Evolutionary conservation across 2,113 vertebrate species (phyloP).

Genomic region (Okapia johnstoni): DNA sequence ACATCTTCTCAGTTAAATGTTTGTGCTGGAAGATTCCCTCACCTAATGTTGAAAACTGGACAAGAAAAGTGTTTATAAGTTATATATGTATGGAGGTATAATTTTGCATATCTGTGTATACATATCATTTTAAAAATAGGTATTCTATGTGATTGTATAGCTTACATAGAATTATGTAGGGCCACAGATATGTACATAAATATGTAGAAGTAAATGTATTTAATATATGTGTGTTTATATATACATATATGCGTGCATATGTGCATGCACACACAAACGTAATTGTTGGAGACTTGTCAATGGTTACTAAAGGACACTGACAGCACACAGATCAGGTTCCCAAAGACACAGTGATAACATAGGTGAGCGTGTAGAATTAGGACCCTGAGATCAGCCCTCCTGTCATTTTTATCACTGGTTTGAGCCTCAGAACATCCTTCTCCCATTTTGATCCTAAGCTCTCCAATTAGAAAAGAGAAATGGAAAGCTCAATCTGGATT

Average conservation of each 20-base stretch:
- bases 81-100: background rate
- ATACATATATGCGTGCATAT: background rate
- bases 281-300: background rate
- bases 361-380: background rate
- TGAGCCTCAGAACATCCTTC: background rate
- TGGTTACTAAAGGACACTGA: background rate
- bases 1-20: background rate
- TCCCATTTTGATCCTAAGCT: background rate
- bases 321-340: background rate
- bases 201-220: background rate
- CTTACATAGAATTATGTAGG: background rate
- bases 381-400: background rate
- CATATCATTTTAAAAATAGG: background rate
- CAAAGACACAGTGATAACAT: background rate
- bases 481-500: background rate
- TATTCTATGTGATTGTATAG: background rate
- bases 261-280: background rate
- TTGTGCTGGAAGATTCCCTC: background rate
- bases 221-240: background rate
- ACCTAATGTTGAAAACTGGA: background rate
- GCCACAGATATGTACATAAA: background rate
- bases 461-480: constrained; percentile 14
- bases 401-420: background rate
- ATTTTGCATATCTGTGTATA: background rate
- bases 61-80: background rate